Conservation (phyloP, 2,113 vertebrate species). For the Spilogale gracilis region DNA sequence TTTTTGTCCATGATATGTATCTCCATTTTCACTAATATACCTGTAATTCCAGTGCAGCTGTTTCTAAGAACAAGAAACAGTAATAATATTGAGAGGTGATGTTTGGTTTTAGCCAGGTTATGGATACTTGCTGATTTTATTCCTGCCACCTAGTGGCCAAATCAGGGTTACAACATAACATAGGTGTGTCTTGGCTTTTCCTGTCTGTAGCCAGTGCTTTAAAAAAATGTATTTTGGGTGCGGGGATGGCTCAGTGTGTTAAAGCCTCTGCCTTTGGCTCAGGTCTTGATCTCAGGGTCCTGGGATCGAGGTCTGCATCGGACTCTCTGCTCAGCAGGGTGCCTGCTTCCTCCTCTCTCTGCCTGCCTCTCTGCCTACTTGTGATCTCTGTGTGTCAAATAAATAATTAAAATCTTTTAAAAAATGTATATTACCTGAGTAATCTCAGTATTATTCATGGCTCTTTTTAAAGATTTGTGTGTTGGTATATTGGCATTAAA, state of each 20-base stretch:
- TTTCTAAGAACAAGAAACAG: constrained; percentile 2
- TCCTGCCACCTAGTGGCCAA: constrained; percentile 15
- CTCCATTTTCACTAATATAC: background rate
- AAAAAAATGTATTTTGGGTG: no score
- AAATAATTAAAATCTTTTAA: no score
- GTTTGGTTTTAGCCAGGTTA: background rate
- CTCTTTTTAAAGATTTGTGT: background rate
- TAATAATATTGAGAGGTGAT: background rate
- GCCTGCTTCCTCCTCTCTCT: no score
- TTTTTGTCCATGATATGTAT: background rate
- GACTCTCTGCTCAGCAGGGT: no score
- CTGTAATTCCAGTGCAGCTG: background rate
- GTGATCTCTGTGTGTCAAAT: no score
- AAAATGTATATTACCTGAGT: background rate
- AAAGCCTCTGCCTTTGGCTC: no score
- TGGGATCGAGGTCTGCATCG: no score
- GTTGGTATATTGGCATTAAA: background rate
- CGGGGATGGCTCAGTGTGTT: no score
- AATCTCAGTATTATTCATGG: background rate
- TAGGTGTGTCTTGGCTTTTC: background rate
- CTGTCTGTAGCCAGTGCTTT: background rate
- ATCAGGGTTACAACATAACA: background rate
- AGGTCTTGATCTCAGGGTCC: no score
- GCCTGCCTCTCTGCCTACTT: no score
- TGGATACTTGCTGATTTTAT: background rate